These are phyloP conservation scores for Ciconia nigra DNA, from an alignment of 2,797 vertebrate genomes.

Conservation along the genomic window DNA sequence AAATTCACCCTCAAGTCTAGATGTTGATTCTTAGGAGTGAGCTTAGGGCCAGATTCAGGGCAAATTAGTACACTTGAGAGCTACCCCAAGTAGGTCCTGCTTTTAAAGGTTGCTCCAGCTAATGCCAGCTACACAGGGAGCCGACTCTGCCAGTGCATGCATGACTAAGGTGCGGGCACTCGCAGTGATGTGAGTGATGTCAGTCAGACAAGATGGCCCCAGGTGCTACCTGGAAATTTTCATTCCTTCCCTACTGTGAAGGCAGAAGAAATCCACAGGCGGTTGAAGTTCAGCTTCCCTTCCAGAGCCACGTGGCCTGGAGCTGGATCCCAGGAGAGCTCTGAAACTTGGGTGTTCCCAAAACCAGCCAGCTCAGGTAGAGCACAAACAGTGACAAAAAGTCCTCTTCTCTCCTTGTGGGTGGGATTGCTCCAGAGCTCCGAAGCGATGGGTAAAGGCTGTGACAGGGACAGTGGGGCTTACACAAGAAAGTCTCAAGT, in stretches of 20 bases:
- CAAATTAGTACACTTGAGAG: neutral
- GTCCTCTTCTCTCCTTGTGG: neutral
- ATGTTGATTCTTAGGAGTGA: neutral
- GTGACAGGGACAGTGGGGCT: neutral
- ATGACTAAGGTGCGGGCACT: neutral
- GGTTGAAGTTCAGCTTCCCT: neutral
- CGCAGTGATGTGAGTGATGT: neutral
- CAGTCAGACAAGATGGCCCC: neutral
- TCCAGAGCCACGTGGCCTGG: neutral
- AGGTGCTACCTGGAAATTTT: neutral
- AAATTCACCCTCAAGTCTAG: neutral
- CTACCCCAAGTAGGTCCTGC: neutral
- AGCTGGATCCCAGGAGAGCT: neutral
- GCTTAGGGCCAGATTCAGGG: neutral
- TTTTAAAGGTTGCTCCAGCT: neutral
- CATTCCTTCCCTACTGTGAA: neutral
- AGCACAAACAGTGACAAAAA: neutral
- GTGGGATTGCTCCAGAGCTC: neutral
- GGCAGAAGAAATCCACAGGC: neutral
- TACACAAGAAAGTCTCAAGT: too few relatives aligned
- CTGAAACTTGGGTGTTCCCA: neutral
- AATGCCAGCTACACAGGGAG: too few relatives aligned
- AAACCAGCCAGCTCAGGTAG: neutral
- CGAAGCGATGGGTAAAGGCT: neutral
- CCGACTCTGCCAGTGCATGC: accelerated